phyloP scores from a whole-genome alignment of 2,113 vertebrate genomes.

The Aptenodytes patagonicus region DNA sequence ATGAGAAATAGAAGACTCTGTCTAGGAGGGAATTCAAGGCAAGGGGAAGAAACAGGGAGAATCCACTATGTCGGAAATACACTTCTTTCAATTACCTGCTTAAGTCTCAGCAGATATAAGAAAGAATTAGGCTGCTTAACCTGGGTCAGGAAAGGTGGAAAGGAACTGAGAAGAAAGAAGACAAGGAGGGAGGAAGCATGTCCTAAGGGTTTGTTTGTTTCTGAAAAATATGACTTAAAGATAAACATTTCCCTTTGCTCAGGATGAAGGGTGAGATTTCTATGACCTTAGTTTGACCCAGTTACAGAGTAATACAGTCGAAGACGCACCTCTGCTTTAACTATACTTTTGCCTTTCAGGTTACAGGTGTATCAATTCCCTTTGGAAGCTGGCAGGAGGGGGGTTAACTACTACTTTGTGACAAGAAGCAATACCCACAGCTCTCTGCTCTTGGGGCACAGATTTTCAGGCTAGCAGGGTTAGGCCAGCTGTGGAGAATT shows the following conservation, averaged over 20 bases:
- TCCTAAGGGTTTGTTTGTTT: background rate
- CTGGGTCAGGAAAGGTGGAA: background rate
- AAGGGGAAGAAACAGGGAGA: background rate
- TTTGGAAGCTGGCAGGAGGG: background rate
- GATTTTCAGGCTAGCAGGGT: background rate
- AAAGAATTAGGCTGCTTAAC: background rate
- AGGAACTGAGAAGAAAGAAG: background rate
- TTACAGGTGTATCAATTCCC: background rate
- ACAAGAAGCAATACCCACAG: background rate
- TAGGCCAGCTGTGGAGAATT: background rate
- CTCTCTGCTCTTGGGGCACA: background rate
- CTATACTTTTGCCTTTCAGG: background rate
- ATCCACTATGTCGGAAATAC: background rate
- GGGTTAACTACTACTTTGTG: background rate
- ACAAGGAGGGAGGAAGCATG: background rate
- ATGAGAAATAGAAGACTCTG: background rate
- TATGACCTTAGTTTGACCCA: background rate
- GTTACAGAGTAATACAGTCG: background rate
- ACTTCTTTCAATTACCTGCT: background rate
- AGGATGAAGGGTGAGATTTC: background rate
- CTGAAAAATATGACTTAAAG: background rate
- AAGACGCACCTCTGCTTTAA: background rate
- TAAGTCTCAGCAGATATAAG: background rate
- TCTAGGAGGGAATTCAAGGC: background rate
- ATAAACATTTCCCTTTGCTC: background rate